Evolutionary conservation across 1,140 invertebrate species (phyloP), one percentile per base, ranked within the genome.

Genomic region (Colletes gigas): DNA sequence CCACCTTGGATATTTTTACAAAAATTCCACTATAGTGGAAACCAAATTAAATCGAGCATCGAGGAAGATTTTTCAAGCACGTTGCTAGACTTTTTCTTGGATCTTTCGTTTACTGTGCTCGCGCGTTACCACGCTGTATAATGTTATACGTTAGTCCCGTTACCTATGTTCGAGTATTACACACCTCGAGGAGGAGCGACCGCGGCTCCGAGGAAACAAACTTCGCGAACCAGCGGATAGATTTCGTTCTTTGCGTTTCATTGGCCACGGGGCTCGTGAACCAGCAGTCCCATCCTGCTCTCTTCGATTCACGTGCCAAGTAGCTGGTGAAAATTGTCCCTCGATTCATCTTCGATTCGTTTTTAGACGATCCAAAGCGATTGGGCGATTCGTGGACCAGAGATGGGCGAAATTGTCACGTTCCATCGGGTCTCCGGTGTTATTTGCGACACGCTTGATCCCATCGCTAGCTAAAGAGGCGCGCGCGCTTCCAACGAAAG

Each of bases 81-180:
- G 50, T 50, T 12, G 50, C 44, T 44, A 44, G 44, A 9, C 5
- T 67, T 57, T 59, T 59, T 57, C 52, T 57, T 50, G 19, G 70
- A 79, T 65, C 55, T 52, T 50, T 44, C 50, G n/a, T 50, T 63
- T 73, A 4, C 59, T 52, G 59, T 7, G 50, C 60, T 47, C 50
- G 50, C 41, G 39, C 77, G 50, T 71, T 44, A 54, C 70, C 70
- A 66, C 55, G 69, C 70, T 60, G 77, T 72, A 79, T 79, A 79
- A 79, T 79, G 59, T 79, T 79, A 73, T 73, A 79, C 69, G 69
- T 73, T 19, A 19, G 70, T 79, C 69, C 77, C 77, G 77, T 79
- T 79, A 79, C 21, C 69, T 73, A 79, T 69, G 60, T 66, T 73
- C 77, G 70, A 70, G 77, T 79, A 73, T 79, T 72, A 72, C 69